Evolutionary conservation across 2,797 vertebrate species (phyloP), one percentile per base, ranked within the genome.

Genomic region (Crocidura indochinensis): DNA sequence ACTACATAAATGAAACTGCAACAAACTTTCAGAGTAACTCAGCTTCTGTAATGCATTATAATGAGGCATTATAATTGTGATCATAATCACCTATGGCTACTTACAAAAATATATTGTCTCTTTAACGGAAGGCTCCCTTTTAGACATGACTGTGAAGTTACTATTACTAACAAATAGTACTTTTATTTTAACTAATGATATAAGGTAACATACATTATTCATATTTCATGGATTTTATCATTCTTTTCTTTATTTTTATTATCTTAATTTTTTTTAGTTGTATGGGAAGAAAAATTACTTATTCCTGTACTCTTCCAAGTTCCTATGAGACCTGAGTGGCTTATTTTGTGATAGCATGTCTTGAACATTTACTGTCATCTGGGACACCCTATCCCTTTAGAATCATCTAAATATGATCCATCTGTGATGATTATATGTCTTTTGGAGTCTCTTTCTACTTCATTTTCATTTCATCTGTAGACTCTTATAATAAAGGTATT

Each of bases 381-480:
- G 26, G 74, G 64, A 20, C 24, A 27, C 2, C 60, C 27, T 29
- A 38, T 51, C 14, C 51, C 31, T 84, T 78, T 19, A 64, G 53
- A 91, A 71, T 82, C 19, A 79, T 85, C 60, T 87, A 82, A 67
- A 88, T 93, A 49, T 75, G 17, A 26, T 53, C 85, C n/a, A 67
- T 62, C 27, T 27, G 38, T 38, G 88, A 29, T 62, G 31, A 62
- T 85, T 68, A 0, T 49, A 24, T 44, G 27, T 31, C 76, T 31
- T 92, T 82, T 88, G 56, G 6, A 77, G 46, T 69, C 14, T 75
- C 11, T 68, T 29, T 20, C 38, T 15, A 27, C 60, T 4, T 76
- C 6, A 1, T 29, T 64, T 87, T 83, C 46, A 26, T 31, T 91
- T 84, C 73, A 81, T 47, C 14, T 83, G 27, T 80, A 53, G 10